phyloP scores from a whole-genome alignment of 2,888 invertebrate genomes.

The Phortica okadai region DNA sequence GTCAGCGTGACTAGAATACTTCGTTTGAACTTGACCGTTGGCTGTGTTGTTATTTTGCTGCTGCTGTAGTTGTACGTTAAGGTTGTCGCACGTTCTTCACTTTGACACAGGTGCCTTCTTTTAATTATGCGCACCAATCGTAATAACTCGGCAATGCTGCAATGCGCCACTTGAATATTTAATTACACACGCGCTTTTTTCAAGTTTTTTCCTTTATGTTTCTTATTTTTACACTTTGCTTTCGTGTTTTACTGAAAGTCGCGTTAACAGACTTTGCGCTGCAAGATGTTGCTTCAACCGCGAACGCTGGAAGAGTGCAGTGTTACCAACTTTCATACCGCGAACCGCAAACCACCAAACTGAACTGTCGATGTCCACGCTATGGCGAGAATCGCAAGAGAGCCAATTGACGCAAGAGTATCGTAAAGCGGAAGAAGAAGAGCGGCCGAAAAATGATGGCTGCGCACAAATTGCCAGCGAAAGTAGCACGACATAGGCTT shows the following conservation, averaged over 20 bases:
- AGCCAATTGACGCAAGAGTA: too few relatives aligned
- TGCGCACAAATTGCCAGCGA: too few relatives aligned
- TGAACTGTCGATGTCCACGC: too few relatives aligned
- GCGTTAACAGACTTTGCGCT: background rate
- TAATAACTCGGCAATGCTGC: background rate
- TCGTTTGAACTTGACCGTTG: conserved; percentile 9
- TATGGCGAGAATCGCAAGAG: too few relatives aligned
- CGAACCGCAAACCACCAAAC: too few relatives aligned
- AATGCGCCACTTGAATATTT: conserved; percentile 21
- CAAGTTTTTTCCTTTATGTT: background rate
- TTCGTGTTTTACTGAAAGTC: background rate
- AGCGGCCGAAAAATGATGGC: too few relatives aligned
- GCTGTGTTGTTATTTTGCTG: background rate
- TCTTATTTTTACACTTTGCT: background rate
- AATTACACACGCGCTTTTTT: background rate
- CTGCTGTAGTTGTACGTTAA: too few relatives aligned
- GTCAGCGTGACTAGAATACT: conserved; percentile 8
- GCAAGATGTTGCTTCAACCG: background rate
- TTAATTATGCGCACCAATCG: conserved; percentile 3
- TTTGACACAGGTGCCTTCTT: background rate
- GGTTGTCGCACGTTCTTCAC: conserved; percentile 1
- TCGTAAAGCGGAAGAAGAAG: too few relatives aligned
- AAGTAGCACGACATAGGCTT: too few relatives aligned
- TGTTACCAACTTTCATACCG: too few relatives aligned
- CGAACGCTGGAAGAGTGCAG: background rate